phyloP scores from a whole-genome alignment of 2,113 vertebrate genomes.

The Rhinopithecus roxellana region DNA sequence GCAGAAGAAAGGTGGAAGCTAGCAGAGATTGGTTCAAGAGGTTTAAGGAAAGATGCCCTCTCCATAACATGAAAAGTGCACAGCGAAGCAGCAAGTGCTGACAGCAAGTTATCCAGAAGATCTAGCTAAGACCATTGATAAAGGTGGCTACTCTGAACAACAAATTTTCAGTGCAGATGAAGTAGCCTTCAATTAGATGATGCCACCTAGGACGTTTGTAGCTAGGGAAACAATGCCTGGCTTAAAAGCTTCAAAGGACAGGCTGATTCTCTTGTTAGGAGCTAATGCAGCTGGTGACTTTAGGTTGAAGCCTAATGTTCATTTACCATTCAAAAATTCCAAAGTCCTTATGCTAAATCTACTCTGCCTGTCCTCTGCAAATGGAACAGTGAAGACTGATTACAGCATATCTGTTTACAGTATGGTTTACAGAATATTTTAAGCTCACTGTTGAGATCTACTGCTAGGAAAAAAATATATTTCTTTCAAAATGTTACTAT shows the following conservation, averaged over 20 bases:
- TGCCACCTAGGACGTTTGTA: background rate
- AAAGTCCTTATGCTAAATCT: background rate
- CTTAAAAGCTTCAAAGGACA: background rate
- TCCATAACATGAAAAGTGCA: background rate
- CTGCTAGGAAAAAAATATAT: background rate
- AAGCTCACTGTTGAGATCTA: background rate
- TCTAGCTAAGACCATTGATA: background rate
- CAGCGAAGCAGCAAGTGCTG: background rate
- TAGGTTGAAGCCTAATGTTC: background rate
- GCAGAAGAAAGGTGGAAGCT: background rate
- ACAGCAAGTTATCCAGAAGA: background rate
- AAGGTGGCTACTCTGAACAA: background rate
- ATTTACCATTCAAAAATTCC: background rate
- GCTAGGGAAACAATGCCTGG: background rate
- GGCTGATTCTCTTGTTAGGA: background rate
- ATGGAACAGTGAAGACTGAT: background rate
- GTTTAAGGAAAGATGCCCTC: background rate
- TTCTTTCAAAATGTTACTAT: background rate
- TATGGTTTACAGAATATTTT: background rate
- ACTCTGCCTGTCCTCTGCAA: background rate
- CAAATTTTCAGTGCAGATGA: background rate
- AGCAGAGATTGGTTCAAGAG: background rate
- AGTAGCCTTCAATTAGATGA: background rate
- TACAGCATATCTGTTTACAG: background rate
- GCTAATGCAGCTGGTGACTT: background rate